Percentiles rank a stretch among this genome's conserved stretches.
These are phyloP conservation scores for Maniola hyperantus DNA, from an alignment of 2,888 invertebrate genomes.

Conservation along the genomic window DNA sequence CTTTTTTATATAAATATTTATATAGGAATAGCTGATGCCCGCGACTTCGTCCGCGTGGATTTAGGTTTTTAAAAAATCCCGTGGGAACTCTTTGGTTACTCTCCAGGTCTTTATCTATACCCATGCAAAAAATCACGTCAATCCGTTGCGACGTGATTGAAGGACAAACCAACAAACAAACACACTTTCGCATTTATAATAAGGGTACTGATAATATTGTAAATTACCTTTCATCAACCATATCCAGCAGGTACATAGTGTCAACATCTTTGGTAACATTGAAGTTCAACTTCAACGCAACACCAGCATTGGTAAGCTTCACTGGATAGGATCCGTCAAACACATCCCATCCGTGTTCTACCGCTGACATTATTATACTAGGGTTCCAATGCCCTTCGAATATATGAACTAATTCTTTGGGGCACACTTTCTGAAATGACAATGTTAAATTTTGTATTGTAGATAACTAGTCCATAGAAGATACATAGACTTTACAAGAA, in stretches of 20 bases:
- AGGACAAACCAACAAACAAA: too few species aligned
- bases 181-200: too few species aligned
- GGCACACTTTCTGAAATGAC: slow-evolving; percentile 82
- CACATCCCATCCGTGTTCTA: slow-evolving; percentile 91
- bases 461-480: not conserved
- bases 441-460: not conserved
- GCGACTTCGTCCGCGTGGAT: too few species aligned
- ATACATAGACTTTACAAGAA: too few species aligned
- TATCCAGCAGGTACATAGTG: slow-evolving; percentile 80
- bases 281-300: slow-evolving; percentile 86
- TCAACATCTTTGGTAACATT: slow-evolving; percentile 52
- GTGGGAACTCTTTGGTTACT: too few species aligned
- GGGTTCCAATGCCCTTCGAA: slow-evolving; percentile 93
- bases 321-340: slow-evolving; percentile 94
- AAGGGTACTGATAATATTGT: not conserved
- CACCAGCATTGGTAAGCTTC: slow-evolving; percentile 85
- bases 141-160: too few species aligned
- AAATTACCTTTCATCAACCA: slow-evolving; percentile 79
- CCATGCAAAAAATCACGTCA: too few species aligned
- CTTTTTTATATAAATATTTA: too few species aligned
- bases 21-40: too few species aligned
- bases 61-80: too few species aligned
- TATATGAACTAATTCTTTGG: slow-evolving; percentile 86
- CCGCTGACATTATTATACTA: slow-evolving; percentile 85
- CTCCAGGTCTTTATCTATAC: too few species aligned